Evolutionary conservation across 2,888 invertebrate genomes (phyloP).

Genomic region (Clivina fossor): DNA sequence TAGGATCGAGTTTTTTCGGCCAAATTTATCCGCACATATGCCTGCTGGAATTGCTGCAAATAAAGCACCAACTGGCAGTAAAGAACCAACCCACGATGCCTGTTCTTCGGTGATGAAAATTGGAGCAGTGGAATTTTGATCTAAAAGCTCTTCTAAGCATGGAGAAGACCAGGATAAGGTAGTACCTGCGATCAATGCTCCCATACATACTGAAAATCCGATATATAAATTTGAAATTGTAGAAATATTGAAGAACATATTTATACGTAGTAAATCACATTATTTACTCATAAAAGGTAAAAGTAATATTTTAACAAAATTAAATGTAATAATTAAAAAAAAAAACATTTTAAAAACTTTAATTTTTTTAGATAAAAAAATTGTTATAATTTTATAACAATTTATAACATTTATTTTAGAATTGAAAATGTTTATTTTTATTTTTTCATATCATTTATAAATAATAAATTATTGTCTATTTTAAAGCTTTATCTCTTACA

Average conservation of each 20-base stretch:
- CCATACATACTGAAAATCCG: conserved; percentile 54
- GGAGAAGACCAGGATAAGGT: conserved; percentile 57
- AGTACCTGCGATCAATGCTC: conserved; percentile 54
- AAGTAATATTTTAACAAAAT: conserved; percentile 3
- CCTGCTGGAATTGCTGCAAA: conserved; percentile 73
- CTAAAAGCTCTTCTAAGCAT: conserved; percentile 47
- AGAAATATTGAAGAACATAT: neutral
- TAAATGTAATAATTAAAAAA: conserved; percentile 3
- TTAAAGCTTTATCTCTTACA: too few relatives aligned
- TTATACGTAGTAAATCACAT: neutral
- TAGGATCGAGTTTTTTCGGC: conserved; percentile 70
- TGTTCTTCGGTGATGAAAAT: conserved; percentile 48
- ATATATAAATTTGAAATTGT: conserved; percentile 16
- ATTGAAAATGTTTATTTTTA: too few relatives aligned
- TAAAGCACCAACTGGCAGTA: conserved; percentile 56
- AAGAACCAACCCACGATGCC: conserved; percentile 59
- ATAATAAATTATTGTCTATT: too few relatives aligned
- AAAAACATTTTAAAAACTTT: too few relatives aligned
- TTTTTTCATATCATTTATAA: too few relatives aligned
- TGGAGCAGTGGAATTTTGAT: conserved; percentile 47
- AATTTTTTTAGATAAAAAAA: too few relatives aligned
- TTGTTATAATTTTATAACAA: too few relatives aligned
- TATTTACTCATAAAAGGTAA: neutral
- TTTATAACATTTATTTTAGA: too few relatives aligned
- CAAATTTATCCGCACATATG: conserved; percentile 56